Evolutionary conservation across 53 echinoderm and acorn worm genomes (phyloP).

Genomic region (Apostichopus leukothele): DNA sequence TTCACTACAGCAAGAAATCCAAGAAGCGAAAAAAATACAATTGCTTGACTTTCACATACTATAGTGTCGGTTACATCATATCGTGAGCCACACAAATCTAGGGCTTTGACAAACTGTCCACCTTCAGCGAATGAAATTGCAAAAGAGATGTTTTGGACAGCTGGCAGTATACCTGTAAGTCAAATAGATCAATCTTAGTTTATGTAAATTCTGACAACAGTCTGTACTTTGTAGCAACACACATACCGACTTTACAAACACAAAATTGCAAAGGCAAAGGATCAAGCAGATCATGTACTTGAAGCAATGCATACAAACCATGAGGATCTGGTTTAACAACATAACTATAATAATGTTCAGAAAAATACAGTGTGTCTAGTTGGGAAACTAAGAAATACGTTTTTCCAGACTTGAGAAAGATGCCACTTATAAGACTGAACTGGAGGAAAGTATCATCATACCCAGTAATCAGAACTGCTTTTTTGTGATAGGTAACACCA

Average conservation of each 20-base stretch:
- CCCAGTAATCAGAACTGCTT: slow-evolving; percentile 12
- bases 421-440: slow-evolving; percentile 21
- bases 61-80: slow-evolving; percentile 17
- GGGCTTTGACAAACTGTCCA: background rate
- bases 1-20: background rate
- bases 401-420: slow-evolving; percentile 26
- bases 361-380: slow-evolving; percentile 8
- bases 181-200: background rate
- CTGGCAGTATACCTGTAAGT: background rate
- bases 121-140: background rate
- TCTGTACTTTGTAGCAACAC: slow-evolving; percentile 6
- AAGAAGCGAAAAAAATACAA: background rate
- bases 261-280: slow-evolving; percentile 14
- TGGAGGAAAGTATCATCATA: background rate
- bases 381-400: background rate
- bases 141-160: background rate
- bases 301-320: background rate
- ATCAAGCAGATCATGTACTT: slow-evolving; percentile 30
- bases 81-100: slow-evolving; percentile 4
- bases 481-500: slow-evolving; percentile 9
- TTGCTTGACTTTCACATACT: background rate
- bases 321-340: background rate
- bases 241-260: background rate
- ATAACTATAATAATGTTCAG: slow-evolving; percentile 26
- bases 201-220: background rate